These are phyloP conservation scores for Rhyzopertha dominica DNA, from an alignment of 1,140 invertebrate genomes.

Conservation along the genomic window DNA sequence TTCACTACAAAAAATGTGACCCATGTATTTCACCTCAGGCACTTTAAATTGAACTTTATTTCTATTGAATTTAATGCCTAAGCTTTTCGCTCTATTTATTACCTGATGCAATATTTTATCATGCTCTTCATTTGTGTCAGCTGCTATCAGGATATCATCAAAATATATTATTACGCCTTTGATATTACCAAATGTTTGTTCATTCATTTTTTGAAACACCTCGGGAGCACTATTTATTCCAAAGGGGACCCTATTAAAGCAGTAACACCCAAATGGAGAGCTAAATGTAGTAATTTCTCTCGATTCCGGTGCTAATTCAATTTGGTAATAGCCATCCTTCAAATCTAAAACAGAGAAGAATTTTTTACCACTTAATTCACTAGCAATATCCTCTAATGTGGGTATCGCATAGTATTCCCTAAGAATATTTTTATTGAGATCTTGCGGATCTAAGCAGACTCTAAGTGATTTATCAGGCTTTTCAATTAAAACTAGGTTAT, in stretches of 20 bases:
- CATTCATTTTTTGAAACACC: constrained; percentile 37
- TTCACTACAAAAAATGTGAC: constrained; percentile 25
- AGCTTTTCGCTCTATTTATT: constrained; percentile 19
- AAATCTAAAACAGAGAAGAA: constrained; percentile 45
- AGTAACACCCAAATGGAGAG: constrained; percentile 27
- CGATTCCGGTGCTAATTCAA: constrained; percentile 42
- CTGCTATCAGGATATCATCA: constrained; percentile 39
- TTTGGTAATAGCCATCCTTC: constrained; percentile 45
- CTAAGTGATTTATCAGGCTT: constrained; percentile 40
- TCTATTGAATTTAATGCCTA: constrained; percentile 38
- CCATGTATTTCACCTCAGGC: constrained; percentile 36
- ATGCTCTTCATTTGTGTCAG: constrained; percentile 25
- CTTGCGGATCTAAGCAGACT: constrained; percentile 43
- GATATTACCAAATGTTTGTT: constrained; percentile 35
- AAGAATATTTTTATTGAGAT: constrained; percentile 35
- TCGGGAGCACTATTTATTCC: constrained; percentile 38
- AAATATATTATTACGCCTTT: constrained; percentile 30
- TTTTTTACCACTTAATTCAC: constrained; percentile 36
- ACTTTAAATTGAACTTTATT: constrained; percentile 29
- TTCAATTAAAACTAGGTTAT: constrained; percentile 40
- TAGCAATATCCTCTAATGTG: constrained; percentile 38
- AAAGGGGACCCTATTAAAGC: constrained; percentile 35
- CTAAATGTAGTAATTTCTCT: constrained; percentile 46
- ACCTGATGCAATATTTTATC: constrained; percentile 26
- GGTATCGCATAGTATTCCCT: constrained; percentile 30